These are phyloP conservation scores for Oncorhynchus kisutch DNA, from an alignment of 2,113 vertebrate genomes.

Conservation along the genomic window DNA sequence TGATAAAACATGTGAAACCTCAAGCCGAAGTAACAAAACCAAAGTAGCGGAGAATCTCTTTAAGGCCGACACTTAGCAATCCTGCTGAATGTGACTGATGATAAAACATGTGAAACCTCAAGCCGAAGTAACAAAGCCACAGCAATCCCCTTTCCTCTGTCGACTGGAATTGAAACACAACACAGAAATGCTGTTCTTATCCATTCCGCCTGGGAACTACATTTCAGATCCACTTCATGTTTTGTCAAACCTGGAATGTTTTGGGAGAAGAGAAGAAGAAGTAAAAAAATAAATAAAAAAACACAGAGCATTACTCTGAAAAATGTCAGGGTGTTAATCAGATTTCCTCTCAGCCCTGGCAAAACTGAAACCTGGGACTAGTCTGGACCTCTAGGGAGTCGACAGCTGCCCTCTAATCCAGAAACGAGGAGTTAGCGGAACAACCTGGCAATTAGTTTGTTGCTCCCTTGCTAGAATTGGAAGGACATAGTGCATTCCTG, in stretches of 20 bases:
- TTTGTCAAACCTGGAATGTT: constrained; percentile 1
- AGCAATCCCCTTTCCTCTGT: too few relatives aligned
- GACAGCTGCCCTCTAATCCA: constrained; percentile 57
- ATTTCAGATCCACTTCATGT: constrained; percentile 23
- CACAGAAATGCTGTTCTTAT: too few relatives aligned
- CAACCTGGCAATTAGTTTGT: constrained; percentile 52
- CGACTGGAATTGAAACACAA: too few relatives aligned
- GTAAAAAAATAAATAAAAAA: too few relatives aligned
- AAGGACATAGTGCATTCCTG: constrained; percentile 22
- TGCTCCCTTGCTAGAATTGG: constrained; percentile 42
- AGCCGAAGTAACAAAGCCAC: too few relatives aligned
- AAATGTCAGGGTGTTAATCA: constrained; percentile 13
- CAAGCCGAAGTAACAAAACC: too few relatives aligned
- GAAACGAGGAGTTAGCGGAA: constrained; percentile 59
- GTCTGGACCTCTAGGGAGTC: constrained; percentile 25
- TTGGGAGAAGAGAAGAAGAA: constrained; percentile 1
- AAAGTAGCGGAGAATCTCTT: too few relatives aligned
- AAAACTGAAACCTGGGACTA: constrained; percentile 7
- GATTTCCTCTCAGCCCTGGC: background rate
- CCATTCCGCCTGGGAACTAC: constrained; percentile 35
- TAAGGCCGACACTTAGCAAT: too few relatives aligned
- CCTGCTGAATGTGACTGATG: too few relatives aligned
- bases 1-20: too few relatives aligned
- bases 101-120: too few relatives aligned
- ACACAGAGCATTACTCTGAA: too few relatives aligned